Base-by-base conservation (phyloP, 2,113 vertebrate species). In the Sturnus vulgaris region DNA sequence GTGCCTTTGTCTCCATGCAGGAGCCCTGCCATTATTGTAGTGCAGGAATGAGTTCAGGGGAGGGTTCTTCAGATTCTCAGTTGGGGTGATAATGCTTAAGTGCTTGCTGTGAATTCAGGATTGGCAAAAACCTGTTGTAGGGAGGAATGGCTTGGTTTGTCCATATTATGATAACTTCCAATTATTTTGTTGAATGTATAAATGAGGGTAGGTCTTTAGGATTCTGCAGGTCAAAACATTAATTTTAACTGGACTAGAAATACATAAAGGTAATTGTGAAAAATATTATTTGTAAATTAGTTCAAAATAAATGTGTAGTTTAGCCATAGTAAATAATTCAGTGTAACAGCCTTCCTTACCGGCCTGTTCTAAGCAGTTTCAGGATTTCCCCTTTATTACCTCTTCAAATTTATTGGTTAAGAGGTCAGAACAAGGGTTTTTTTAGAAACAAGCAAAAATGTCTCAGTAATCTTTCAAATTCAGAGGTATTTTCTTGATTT, bases 361-460 rank as follows among this genome's bases (percentile, higher is more conserved):
- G 3, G 1, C 23, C 25, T 1, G 0, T 66, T 78, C 20, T 49
- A 47, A 60, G 42, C 15, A 33, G 24, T 16, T 47, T 64, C 33
- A 73, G 35, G 56, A 5, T 66, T 66, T 11, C 9, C 3, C 31
- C 3, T 10, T 75, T 64, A 33, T 52, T 46, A n/a, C 23, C 7
- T 79, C 20, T 56, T 76, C 57, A 64, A 59, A 72, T 82, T 25
- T 56, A 66, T 50, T 64, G 30, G 2, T 68, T 66, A 64, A 68
- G 47, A 84, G 20, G 16, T 39, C 47, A 50, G 40, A 80, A 69
- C 2, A 4, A 33, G 7, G 0, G 5, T 0, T 1, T 28, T 86
- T 80, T 44, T 35, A 42, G 31, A 82, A 94, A 35, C 8, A 75
- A 71, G 30, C 9, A 68, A 49, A 52, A 69, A 72, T 15, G 56